Conservation (phyloP, 2,797 vertebrate genomes). For the Eulemur rubriventer region DNA sequence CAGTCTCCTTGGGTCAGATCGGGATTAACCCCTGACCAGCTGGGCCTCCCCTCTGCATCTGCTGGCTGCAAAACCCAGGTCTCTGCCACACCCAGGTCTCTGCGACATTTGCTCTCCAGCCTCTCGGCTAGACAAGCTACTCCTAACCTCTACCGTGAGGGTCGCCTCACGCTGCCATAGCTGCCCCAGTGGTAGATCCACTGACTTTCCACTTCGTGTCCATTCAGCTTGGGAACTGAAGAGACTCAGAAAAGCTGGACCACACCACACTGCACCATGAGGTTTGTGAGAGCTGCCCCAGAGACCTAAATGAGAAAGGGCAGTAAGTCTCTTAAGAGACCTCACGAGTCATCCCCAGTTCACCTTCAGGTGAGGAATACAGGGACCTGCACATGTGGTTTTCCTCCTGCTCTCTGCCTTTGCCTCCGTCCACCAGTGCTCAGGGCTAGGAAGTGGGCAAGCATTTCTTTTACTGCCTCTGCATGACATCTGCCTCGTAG, state of each 20-base stretch:
- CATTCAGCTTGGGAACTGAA: not conserved
- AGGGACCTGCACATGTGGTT: rapidly evolving
- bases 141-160: not conserved
- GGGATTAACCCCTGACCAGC: not conserved
- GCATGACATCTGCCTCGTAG: not conserved
- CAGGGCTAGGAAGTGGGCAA: not conserved
- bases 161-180: not conserved
- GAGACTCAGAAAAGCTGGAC: not conserved
- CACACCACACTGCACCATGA: not conserved
- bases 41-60: not conserved
- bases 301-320: not conserved
- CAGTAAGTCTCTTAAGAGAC: not conserved
- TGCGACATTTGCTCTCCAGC: not conserved
- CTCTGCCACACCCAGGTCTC: not conserved
- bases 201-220: not conserved
- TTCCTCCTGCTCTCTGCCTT: not conserved
- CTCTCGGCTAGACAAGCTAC: not conserved
- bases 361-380: not conserved
- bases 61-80: not conserved
- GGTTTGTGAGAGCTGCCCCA: not conserved
- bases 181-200: not conserved
- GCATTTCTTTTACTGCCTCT: not conserved
- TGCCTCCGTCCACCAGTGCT: not conserved
- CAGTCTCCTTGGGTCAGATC: not conserved
- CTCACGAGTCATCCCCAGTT: not conserved